These are phyloP conservation scores for Propsilocerus akamusi DNA, from an alignment of 1,140 invertebrate genomes.

Conservation along the genomic window DNA sequence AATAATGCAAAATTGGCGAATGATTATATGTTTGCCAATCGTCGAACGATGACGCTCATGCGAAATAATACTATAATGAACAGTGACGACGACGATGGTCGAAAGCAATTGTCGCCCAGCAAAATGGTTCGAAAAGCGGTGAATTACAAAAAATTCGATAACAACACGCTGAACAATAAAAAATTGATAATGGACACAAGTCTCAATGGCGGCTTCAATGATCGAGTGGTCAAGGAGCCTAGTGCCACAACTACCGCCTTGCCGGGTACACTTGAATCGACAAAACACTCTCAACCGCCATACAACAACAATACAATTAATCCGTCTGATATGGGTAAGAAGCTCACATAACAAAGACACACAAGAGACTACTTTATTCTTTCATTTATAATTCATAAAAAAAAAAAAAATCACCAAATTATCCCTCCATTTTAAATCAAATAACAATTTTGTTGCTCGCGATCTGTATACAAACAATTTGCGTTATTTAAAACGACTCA, in stretches of 20 bases:
- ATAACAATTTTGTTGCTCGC: constrained; percentile 3
- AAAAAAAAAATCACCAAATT: too few species aligned
- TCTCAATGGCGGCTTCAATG: too few species aligned
- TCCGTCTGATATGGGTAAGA: not conserved
- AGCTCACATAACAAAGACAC: too few species aligned
- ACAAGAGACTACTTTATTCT: too few species aligned
- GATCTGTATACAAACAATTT: too few species aligned
- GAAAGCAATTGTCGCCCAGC: not conserved
- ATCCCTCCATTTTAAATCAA: not conserved
- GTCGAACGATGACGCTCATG: constrained; percentile 2
- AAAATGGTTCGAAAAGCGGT: constrained; percentile 2
- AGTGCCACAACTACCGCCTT: not conserved
- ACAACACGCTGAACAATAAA: not conserved
- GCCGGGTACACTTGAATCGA: not conserved
- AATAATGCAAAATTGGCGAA: too few species aligned
- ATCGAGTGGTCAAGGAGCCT: not conserved
- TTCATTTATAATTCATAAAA: too few species aligned
- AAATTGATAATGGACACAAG: not conserved
- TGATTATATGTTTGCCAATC: constrained; percentile 4
- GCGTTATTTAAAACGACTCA: not conserved
- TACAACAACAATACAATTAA: not conserved
- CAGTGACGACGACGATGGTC: not conserved
- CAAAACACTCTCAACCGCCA: not conserved
- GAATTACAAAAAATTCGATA: not conserved
- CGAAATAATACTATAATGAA: constrained; percentile 5